These are phyloP conservation scores for Laothoe populi DNA, from an alignment of 2,888 invertebrate species.

Conservation along the genomic window DNA sequence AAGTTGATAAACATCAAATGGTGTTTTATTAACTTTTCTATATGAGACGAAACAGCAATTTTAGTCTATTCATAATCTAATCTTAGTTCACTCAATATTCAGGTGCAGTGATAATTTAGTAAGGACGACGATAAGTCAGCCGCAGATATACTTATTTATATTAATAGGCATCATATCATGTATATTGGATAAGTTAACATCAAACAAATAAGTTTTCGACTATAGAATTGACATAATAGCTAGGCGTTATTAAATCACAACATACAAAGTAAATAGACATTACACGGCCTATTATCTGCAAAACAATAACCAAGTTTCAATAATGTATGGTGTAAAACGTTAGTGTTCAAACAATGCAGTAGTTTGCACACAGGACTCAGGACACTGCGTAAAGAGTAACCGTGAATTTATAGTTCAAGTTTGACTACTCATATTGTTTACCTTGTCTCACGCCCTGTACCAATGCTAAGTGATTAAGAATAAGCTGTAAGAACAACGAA, in stretches of 20 bases:
- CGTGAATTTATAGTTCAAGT: conserved; percentile 81
- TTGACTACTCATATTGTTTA: conserved; percentile 83
- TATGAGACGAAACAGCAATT: too few species aligned
- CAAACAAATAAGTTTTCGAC: too few species aligned
- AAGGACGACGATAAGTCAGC: too few species aligned
- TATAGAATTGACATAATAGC: background rate
- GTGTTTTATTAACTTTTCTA: too few species aligned
- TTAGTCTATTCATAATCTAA: too few species aligned
- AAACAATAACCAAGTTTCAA: conserved; percentile 27
- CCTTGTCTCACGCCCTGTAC: conserved; percentile 80
- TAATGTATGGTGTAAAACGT: conserved; percentile 23
- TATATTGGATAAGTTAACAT: too few species aligned
- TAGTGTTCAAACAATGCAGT: conserved; percentile 66
- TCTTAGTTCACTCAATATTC: too few species aligned
- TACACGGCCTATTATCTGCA: conserved; percentile 9
- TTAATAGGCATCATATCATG: too few species aligned
- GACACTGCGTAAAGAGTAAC: conserved; percentile 55
- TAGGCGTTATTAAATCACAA: background rate
- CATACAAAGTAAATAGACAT: background rate
- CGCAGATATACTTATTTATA: too few species aligned
- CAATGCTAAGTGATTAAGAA: conserved; percentile 85
- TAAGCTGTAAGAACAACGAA: conserved; percentile 57
- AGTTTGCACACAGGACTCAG: conserved; percentile 54
- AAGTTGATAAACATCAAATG: too few species aligned
- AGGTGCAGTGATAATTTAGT: too few species aligned